These are phyloP conservation scores for Stigmatopora nigra DNA, from an alignment of 2,113 vertebrate species.

Conservation along the genomic window DNA sequence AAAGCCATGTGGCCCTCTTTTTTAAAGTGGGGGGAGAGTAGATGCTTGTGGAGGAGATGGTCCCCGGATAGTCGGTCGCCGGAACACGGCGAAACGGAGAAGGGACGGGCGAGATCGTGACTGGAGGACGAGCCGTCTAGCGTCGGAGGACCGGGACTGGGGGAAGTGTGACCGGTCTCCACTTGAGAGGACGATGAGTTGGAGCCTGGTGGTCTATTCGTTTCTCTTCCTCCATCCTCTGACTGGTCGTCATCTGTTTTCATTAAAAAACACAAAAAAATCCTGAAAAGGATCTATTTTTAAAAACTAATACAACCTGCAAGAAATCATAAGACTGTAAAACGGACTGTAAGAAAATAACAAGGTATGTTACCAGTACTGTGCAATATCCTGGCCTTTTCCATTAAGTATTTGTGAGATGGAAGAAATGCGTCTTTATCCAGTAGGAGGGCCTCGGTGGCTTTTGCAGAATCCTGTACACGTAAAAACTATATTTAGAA, in stretches of 20 bases:
- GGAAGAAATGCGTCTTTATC: conserved; percentile 86
- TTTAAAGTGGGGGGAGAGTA: conserved; percentile 77
- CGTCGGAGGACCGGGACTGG: conserved; percentile 69
- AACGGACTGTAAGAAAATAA: background rate
- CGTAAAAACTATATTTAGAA: conserved; percentile 28
- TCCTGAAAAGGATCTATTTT: background rate
- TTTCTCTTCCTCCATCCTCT: conserved; percentile 76
- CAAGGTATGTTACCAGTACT: conserved; percentile 70
- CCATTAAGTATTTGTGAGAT: conserved; percentile 81
- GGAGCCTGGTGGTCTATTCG: conserved; percentile 68
- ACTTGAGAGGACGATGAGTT: conserved; percentile 75
- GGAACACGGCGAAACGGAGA: conserved; percentile 77
- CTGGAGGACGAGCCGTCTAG: conserved; percentile 51
- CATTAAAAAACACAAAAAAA: background rate
- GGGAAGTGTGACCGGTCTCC: conserved; percentile 64
- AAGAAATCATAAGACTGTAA: background rate
- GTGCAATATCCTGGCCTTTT: conserved; percentile 74
- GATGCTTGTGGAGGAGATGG: conserved; percentile 73
- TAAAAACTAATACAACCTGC: background rate
- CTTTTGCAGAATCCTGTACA: conserved; percentile 72
- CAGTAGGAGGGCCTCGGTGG: conserved; percentile 76
- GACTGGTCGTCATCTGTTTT: conserved; percentile 81
- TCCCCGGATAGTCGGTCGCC: conserved; percentile 73
- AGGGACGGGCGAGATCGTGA: conserved; percentile 71
- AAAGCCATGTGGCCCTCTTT: conserved; percentile 77